Conservation (phyloP, 2,888 invertebrate genomes). For the Thereva unica region DNA sequence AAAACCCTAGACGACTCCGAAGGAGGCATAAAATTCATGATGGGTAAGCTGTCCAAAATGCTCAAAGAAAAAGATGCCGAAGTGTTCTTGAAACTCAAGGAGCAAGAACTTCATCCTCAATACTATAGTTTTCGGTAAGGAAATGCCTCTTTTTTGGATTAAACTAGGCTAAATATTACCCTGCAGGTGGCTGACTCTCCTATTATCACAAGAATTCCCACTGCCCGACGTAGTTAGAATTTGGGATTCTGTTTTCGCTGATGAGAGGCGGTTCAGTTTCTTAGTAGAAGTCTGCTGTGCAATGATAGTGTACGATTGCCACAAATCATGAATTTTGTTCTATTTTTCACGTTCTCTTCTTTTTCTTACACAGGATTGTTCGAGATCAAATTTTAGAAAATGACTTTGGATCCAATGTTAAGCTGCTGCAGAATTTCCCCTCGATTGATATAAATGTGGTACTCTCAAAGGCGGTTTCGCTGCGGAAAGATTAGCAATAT, state of each 20-base stretch:
- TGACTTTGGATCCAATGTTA: slow-evolving; percentile 93
- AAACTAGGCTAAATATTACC: slow-evolving; percentile 14
- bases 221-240: slow-evolving; percentile 95
- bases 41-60: slow-evolving; percentile 78
- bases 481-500: slow-evolving; percentile 45
- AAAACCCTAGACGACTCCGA: slow-evolving; percentile 92
- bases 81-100: slow-evolving; percentile 76
- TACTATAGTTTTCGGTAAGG: slow-evolving; percentile 89
- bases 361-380: slow-evolving; percentile 67
- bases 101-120: slow-evolving; percentile 89
- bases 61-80: slow-evolving; percentile 76
- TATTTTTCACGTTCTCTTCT: slow-evolving; percentile 17
- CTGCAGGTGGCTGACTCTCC: slow-evolving; percentile 88
- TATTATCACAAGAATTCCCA: slow-evolving; percentile 96
- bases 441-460: slow-evolving; percentile 85
- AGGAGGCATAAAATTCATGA: slow-evolving; percentile 88
- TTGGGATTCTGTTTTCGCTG: slow-evolving; percentile 96
- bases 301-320: slow-evolving; percentile 88
- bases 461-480: slow-evolving; percentile 71
- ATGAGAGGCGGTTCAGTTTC: slow-evolving; percentile 85
- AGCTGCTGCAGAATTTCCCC: slow-evolving; percentile 90
- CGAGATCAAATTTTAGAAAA: slow-evolving; percentile 80
- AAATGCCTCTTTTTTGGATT: slow-evolving; percentile 6
- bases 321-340: slow-evolving; percentile 4
- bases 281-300: slow-evolving; percentile 92